Evolutionary conservation across 2,888 invertebrate species (phyloP).

Genomic region (Drosophila quinaria): DNA sequence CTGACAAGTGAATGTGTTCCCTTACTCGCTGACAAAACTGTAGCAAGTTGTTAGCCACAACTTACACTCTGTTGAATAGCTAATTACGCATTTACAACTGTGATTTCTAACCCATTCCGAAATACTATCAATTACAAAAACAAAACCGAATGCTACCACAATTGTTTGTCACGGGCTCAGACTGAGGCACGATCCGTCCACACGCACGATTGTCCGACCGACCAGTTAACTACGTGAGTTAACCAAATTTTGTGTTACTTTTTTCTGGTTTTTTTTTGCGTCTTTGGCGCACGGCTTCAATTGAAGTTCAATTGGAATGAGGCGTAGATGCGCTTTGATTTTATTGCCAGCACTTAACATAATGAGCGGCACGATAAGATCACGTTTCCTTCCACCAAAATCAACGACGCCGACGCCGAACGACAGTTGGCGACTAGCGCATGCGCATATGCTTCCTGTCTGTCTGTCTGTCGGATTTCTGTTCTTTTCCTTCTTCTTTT

Average conservation of each 20-base stretch:
- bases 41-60: neutral
- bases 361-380: constrained; percentile 77
- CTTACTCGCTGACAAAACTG: neutral
- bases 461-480: constrained; percentile 8
- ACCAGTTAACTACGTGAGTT: constrained; percentile 57
- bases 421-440: constrained; percentile 64
- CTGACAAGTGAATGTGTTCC: neutral
- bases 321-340: constrained; percentile 70
- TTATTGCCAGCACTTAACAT: constrained; percentile 80
- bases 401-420: neutral
- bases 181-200: constrained; percentile 57
- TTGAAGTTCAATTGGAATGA: constrained; percentile 72
- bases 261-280: neutral
- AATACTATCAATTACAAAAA: constrained; percentile 53
- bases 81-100: neutral
- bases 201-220: constrained; percentile 38
- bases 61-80: constrained; percentile 11
- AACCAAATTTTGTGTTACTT: constrained; percentile 5
- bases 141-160: constrained; percentile 40
- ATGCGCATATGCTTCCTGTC: constrained; percentile 77
- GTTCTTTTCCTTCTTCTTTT: neutral
- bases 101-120: constrained; percentile 20
- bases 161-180: constrained; percentile 11
- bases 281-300: constrained; percentile 68
- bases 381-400: constrained; percentile 67